Conservation (phyloP, 2,113 vertebrate genomes). For the Emydura subglobosa region DNA sequence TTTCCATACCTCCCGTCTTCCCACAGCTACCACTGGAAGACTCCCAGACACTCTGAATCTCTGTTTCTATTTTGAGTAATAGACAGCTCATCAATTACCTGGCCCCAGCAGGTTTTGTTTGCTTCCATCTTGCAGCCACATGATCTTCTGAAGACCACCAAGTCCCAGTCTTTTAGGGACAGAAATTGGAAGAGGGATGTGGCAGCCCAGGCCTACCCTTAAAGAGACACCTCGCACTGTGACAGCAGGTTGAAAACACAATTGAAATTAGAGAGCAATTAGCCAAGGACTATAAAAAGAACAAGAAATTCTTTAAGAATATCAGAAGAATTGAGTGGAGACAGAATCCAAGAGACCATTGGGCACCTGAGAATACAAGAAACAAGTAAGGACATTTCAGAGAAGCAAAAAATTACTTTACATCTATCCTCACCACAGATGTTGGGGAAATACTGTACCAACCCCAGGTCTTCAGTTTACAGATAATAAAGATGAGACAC, state of each 20-base stretch:
- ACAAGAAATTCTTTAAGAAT: not conserved
- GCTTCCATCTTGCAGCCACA: not conserved
- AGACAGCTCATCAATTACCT: not conserved
- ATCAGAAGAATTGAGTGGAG: constrained; percentile 8
- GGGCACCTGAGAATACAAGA: not conserved
- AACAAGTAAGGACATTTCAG: not conserved
- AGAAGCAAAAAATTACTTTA: not conserved
- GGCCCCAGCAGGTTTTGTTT: not conserved
- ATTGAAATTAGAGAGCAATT: constrained; percentile 67
- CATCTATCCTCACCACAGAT: not conserved
- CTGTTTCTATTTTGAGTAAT: not conserved
- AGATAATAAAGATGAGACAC: not conserved
- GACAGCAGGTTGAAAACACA: constrained; percentile 56
- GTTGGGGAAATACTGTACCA: not conserved
- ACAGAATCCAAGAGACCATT: constrained; percentile 28
- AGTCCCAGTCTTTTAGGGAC: constrained; percentile 42
- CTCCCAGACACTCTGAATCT: not conserved
- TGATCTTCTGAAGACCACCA: not conserved
- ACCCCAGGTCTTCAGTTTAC: not conserved
- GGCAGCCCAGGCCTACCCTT: too few relatives aligned
- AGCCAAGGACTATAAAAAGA: constrained; percentile 34
- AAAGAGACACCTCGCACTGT: constrained; percentile 40
- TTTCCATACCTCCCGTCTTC: not conserved
- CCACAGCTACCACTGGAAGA: not conserved
- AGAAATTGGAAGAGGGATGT: constrained; percentile 3